Evolutionary conservation across 1,140 invertebrate species (phyloP), one percentile per base, ranked within the genome.

Genomic region (Drosophila grimshawi): DNA sequence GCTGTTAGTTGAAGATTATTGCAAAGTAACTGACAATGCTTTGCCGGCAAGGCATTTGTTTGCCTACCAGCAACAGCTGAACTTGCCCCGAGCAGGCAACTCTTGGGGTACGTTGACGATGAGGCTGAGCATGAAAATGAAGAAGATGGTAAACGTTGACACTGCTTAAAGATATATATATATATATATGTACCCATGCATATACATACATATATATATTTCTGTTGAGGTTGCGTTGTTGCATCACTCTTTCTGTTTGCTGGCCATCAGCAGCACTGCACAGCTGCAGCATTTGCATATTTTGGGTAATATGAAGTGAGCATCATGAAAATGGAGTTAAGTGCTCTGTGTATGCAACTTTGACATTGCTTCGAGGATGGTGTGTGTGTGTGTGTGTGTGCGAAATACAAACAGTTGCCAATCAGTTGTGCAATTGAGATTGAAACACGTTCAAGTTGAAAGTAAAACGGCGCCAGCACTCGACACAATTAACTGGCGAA

Each of bases 1-100:
- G 65, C 80, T 86, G 76, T 79, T 68, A 80, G 80, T 63, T 82
- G 72, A 74, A 77, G 72, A 86, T 83, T 80, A 80, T 88, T 86
- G 80, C 79, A 77, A 71, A 81, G 78, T 76, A 76, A 74, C 53
- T 81, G 80, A 88, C 72, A 70, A 29, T 53, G 48, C 55, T 78
- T 66, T 45, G 67, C 67, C 48, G 72, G 66, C 59, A 33, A 70
- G 45, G 39, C 66, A 62, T 81, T 76, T 73, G 79, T 68, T 77
- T 81, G 72, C 69, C 59, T 66, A 46, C 33, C 46, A 62, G 33
- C 53, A 60, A 52, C 69, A 69, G 53, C 72, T 55, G 37, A 66
- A 73, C 63, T 39, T 48, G 45, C 33, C 19, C 60, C 56, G 37
- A 33, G 56, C 29, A 41, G 55, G 30, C 37, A 52, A 70, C 19